Evolutionary conservation across 2,888 invertebrate species (phyloP).

Genomic region (Lasioglossum marginatum): DNA sequence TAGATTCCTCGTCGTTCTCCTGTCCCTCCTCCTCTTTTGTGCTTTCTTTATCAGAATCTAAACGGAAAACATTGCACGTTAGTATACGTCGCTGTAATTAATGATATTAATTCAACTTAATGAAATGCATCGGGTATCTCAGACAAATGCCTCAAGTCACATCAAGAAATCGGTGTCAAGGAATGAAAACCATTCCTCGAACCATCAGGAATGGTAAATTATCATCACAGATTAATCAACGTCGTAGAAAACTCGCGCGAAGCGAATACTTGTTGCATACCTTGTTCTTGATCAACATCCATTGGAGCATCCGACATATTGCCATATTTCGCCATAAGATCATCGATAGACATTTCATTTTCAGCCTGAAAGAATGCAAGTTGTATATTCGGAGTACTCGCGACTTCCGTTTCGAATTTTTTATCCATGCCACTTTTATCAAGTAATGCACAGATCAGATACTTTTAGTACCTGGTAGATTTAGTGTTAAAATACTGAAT

Average conservation of each 20-base stretch:
- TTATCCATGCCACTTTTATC: background rate
- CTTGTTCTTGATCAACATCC: constrained; percentile 84
- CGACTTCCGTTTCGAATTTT: background rate
- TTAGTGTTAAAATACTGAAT: background rate
- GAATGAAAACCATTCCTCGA: constrained; percentile 77
- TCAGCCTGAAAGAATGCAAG: constrained; percentile 86
- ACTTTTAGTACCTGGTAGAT: no score
- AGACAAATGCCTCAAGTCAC: constrained; percentile 83
- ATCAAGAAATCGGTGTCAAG: constrained; percentile 75
- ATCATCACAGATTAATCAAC: constrained; percentile 74
- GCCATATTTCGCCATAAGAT: constrained; percentile 91
- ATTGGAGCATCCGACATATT: constrained; percentile 81
- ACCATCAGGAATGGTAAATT: constrained; percentile 79
- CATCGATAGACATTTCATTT: constrained; percentile 93
- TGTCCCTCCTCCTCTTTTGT: constrained; percentile 78
- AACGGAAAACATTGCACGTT: constrained; percentile 5
- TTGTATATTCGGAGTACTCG: background rate
- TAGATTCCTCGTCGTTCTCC: constrained; percentile 74
- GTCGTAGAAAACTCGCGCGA: constrained; percentile 6
- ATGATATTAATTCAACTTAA: background rate
- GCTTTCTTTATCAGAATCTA: constrained; percentile 78
- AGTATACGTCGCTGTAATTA: background rate
- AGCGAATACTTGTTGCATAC: constrained; percentile 66
- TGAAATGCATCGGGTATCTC: constrained; percentile 56
- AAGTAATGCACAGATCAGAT: no score